These are phyloP conservation scores for Acanthurus leucopareius DNA, from an alignment of 2,797 vertebrate genomes.

Conservation along the genomic window DNA sequence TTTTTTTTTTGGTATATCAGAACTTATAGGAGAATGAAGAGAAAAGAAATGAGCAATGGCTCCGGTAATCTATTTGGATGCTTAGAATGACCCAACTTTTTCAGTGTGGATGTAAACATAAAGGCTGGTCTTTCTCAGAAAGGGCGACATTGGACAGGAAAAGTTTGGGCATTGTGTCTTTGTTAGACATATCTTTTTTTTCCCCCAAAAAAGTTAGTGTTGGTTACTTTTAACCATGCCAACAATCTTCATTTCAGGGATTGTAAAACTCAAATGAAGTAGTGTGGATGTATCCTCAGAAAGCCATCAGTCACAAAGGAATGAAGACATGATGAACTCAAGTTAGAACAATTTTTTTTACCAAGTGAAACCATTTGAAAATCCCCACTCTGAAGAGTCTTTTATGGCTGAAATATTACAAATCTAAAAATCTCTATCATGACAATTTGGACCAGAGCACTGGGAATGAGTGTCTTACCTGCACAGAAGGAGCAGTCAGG, in stretches of 20 bases:
- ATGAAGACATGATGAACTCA: neutral
- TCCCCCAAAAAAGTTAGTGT: neutral
- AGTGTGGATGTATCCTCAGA: conserved; percentile 21
- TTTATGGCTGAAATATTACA: neutral
- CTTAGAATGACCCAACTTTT: neutral
- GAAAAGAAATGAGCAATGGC: neutral
- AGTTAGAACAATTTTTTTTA: too few species aligned
- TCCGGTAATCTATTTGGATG: neutral
- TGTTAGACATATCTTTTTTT: neutral
- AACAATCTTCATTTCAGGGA: too few species aligned
- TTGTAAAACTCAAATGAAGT: too few species aligned
- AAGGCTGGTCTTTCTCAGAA: neutral
- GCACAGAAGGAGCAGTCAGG: conserved; percentile 58
- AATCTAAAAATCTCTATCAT: neutral
- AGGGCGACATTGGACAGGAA: neutral
- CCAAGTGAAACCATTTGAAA: neutral
- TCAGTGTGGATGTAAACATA: neutral
- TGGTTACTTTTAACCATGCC: neutral
- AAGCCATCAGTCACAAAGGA: conserved; percentile 59
- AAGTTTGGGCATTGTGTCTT: neutral
- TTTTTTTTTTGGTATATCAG: too few species aligned
- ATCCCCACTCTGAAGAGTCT: neutral
- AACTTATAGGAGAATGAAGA: too few species aligned
- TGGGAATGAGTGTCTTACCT: conserved; percentile 59
- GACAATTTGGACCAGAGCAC: conserved; percentile 40